phyloP scores from a whole-genome alignment of 2,113 vertebrate genomes.

The Athene noctua region DNA sequence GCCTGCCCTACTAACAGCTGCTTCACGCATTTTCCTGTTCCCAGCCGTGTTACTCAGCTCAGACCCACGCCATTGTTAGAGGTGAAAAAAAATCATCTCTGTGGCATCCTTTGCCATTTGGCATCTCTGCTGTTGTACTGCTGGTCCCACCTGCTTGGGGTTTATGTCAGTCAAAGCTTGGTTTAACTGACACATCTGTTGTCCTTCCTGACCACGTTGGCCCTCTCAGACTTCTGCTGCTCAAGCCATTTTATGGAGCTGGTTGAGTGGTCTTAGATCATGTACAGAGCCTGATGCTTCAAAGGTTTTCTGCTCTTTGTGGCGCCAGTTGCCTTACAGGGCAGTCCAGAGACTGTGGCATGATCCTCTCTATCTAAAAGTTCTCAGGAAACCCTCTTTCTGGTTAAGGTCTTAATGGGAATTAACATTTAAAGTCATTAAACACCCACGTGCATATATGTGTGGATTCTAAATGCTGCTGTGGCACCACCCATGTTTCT shows the following conservation, averaged over 20 bases:
- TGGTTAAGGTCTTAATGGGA: not conserved
- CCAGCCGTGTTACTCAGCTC: not conserved
- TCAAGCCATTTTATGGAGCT: not conserved
- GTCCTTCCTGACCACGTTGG: not conserved
- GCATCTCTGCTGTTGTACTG: not conserved
- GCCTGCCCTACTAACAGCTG: not conserved
- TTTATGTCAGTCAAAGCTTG: not conserved
- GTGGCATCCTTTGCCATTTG: not conserved
- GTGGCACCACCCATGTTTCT: not conserved
- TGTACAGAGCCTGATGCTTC: not conserved
- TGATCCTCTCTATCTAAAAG: not conserved
- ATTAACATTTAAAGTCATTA: not conserved
- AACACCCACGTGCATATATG: rapidly evolving
- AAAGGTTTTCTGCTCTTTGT: not conserved
- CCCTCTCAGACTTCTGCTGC: not conserved
- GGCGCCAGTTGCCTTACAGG: not conserved
- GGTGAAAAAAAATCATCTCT: not conserved
- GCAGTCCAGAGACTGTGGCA: not conserved
- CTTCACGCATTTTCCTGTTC: not conserved
- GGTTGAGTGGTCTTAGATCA: not conserved
- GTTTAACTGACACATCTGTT: not conserved
- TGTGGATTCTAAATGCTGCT: not conserved
- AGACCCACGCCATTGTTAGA: not conserved
- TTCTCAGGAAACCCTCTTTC: not conserved
- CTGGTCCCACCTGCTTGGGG: not conserved